These are phyloP conservation scores for Brotula barbata DNA, from an alignment of 2,797 vertebrate genomes.

Conservation along the genomic window DNA sequence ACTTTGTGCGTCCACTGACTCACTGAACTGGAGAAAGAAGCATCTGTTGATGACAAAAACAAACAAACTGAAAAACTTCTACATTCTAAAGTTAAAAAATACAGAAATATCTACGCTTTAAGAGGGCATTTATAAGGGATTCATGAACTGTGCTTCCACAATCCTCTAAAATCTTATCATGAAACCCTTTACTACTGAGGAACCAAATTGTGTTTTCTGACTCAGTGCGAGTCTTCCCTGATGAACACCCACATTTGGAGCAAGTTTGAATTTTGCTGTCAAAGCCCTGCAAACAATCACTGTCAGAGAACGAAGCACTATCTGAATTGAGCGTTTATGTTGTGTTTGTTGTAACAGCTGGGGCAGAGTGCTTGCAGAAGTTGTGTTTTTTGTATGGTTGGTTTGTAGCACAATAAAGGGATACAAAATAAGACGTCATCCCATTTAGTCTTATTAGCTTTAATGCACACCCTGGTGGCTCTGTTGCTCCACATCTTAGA, in stretches of 20 bases:
- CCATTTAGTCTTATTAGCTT: conserved; percentile 31
- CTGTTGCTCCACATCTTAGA: neutral
- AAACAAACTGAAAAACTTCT: too few relatives aligned
- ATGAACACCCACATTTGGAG: neutral
- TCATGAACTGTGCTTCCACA: too few relatives aligned
- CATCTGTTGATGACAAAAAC: conserved; percentile 27
- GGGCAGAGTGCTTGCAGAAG: conserved; percentile 21
- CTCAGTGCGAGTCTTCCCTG: too few relatives aligned
- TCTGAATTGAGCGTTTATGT: conserved; percentile 41
- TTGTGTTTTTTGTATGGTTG: conserved; percentile 52
- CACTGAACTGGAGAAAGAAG: conserved; percentile 33
- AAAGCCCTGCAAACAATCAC: conserved; percentile 7
- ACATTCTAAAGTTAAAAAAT: too few relatives aligned
- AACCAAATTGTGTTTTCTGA: conserved; percentile 11
- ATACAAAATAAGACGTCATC: conserved; percentile 27
- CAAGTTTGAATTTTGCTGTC: conserved; percentile 10
- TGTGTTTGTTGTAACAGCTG: conserved; percentile 68
- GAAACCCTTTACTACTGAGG: neutral
- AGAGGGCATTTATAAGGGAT: too few relatives aligned
- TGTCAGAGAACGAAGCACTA: conserved; percentile 15
- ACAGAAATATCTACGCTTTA: too few relatives aligned
- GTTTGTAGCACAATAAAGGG: conserved; percentile 49
- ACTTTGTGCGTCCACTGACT: conserved; percentile 44
- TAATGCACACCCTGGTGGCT: conserved; percentile 32
- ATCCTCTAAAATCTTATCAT: conserved; percentile 19